Evolutionary conservation across 1,140 invertebrate genomes (phyloP).

Genomic region (Trichogramma pretiosum): DNA sequence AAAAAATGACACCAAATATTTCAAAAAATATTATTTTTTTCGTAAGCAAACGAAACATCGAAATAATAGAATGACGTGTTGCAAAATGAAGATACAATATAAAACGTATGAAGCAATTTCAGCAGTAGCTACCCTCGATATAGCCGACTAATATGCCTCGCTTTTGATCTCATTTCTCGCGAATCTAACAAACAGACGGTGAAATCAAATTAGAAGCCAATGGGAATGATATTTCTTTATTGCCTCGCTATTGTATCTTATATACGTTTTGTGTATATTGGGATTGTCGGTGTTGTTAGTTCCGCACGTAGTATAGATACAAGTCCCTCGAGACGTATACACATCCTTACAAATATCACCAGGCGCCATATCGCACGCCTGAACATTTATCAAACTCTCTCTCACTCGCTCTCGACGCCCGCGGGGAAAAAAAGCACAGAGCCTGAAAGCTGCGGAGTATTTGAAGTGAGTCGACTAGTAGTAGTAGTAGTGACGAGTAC

Average conservation of each 20-base stretch:
- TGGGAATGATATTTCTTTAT: constrained; percentile 19
- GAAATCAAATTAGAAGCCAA: constrained; percentile 20
- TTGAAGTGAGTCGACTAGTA: no score
- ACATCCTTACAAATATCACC: constrained; percentile 37
- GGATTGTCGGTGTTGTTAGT: no score
- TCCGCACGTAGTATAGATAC: no score
- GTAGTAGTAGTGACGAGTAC: no score
- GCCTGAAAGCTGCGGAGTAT: neutral
- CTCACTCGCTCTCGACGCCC: constrained; percentile 3
- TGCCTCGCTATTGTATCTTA: neutral
- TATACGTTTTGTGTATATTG: no score
- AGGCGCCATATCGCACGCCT: constrained; percentile 30
- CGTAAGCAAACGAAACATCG: no score
- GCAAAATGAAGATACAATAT: no score
- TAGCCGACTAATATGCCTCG: neutral
- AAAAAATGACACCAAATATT: no score
- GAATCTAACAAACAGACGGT: constrained; percentile 15
- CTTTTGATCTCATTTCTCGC: constrained; percentile 13
- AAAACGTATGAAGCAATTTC: no score
- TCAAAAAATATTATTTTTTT: no score
- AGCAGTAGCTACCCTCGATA: no score
- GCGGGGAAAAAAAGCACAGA: neutral
- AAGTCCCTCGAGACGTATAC: constrained; percentile 19
- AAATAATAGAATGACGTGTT: no score
- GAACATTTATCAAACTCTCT: constrained; percentile 40